Percentiles rank a stretch among this genome's conserved stretches.
phyloP scores from a whole-genome alignment of 2,113 vertebrate species.

The Hippocampus zosterae region DNA sequence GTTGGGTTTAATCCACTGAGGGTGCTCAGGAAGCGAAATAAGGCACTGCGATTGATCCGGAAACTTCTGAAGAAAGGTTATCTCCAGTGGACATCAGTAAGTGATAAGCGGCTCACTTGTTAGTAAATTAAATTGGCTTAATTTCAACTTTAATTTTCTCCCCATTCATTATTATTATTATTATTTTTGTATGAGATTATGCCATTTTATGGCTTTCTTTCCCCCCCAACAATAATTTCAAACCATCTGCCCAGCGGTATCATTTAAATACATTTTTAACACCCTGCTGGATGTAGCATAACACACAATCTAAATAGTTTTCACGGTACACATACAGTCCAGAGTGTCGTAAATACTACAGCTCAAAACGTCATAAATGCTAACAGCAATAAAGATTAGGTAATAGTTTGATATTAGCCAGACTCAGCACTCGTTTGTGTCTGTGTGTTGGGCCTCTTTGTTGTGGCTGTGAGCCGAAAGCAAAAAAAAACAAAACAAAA shows the following conservation, averaged over 20 bases:
- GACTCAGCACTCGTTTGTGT: not conserved
- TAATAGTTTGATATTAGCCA: not conserved
- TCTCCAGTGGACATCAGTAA: slow-evolving; percentile 78
- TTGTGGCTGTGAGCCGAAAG: too few relatives aligned
- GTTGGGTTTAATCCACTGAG: slow-evolving; percentile 85
- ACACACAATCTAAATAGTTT: not conserved
- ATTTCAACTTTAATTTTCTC: too few relatives aligned
- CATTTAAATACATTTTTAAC: too few relatives aligned
- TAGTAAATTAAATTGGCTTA: too few relatives aligned
- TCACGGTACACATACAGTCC: not conserved
- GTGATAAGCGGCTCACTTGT: slow-evolving; percentile 24
- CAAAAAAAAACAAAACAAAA: too few relatives aligned
- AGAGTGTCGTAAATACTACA: not conserved
- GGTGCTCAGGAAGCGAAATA: slow-evolving; percentile 89
- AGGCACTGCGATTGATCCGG: slow-evolving; percentile 83
- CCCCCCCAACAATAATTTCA: too few relatives aligned
- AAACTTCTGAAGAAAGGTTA: slow-evolving; percentile 82
- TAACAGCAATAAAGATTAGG: not conserved
- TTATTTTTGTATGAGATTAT: too few relatives aligned
- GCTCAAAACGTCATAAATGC: not conserved
- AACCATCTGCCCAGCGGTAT: too few relatives aligned
- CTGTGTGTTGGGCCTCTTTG: too few relatives aligned
- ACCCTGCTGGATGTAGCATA: not conserved
- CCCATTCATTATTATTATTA: too few relatives aligned
- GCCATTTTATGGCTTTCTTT: too few relatives aligned